Conservation (phyloP, 2,797 vertebrate species). For the Argyrosomus regius region DNA sequence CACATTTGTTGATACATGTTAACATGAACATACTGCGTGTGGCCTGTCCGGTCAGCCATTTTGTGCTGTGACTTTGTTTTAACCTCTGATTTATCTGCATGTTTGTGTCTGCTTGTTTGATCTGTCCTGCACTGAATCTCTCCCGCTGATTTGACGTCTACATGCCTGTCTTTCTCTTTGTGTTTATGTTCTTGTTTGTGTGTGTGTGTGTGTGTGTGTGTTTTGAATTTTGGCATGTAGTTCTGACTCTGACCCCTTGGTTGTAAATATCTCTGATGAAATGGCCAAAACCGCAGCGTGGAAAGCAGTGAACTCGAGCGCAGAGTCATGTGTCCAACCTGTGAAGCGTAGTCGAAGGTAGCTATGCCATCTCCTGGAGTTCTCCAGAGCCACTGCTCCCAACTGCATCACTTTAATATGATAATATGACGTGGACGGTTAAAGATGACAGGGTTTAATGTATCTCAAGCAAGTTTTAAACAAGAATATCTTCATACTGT, state of each 20-base stretch:
- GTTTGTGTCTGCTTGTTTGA: constrained; percentile 57
- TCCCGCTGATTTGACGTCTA: constrained; percentile 43
- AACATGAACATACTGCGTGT: constrained; percentile 21
- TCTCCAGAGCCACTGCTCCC: constrained; percentile 26
- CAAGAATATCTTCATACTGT: constrained; percentile 1
- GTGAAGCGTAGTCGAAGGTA: constrained; percentile 91
- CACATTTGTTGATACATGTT: neutral
- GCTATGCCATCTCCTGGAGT: constrained; percentile 75
- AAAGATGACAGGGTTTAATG: neutral
- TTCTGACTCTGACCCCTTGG: constrained; percentile 86
- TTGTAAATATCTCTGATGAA: constrained; percentile 96
- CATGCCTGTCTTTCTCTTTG: constrained; percentile 63
- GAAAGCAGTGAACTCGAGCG: constrained; percentile 90
- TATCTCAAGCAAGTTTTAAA: neutral
- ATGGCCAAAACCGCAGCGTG: constrained; percentile 92
- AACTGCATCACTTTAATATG: constrained; percentile 2
- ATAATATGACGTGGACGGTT: neutral
- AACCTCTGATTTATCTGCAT: constrained; percentile 51
- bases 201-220: neutral
- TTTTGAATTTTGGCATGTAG: constrained; percentile 87
- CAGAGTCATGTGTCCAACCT: constrained; percentile 88
- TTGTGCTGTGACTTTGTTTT: constrained; percentile 36
- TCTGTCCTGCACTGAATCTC: constrained; percentile 51
- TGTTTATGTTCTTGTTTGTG: constrained; percentile 46
- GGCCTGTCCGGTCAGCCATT: constrained; percentile 22